Evolutionary conservation across 1,140 invertebrate genomes (phyloP), one percentile per base, ranked within the genome.

Genomic region (Phortica variegata): DNA sequence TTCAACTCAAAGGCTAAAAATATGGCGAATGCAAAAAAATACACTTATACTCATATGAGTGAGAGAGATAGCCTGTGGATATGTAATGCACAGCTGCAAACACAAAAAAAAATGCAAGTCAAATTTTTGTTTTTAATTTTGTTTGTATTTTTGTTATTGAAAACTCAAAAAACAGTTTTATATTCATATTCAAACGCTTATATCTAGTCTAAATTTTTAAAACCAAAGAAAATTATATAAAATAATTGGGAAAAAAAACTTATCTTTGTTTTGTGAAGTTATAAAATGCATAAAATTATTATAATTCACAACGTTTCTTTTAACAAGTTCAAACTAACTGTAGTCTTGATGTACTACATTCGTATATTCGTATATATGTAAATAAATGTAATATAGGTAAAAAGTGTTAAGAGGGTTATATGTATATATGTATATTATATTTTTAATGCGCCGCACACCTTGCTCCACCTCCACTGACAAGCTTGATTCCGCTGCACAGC

Each of bases 1-100:
- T 68, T 65, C 62, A 65, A 57, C 63, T 56, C 53, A 65, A 59
- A 53, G 53, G 63, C 63, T 68, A 65, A 47, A 60, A 65, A 65
- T 65, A 65, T 59, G 48, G n/a, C n/a, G n/a, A 38, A 40, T 21
- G 33, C 32, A 38, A 16, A 31, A 26, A 18, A n/a, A 31, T 33
- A 47, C 21, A 47, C 23, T 21, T 6, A 26, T 26, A 26, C 31
- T 7, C 17, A 31, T 16, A 21, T 33, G 10, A n/a, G 2, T 6
- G 13, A 6, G 33, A 36, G 33, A 26, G 20, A 23, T 3, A 29
- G 19, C 23, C n/a, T 23, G 23, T 7, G 16, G 44, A 31, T 37
- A 17, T 41, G 10, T 18, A 42, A 47, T 39, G 37, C 18, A 43
- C 6, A 17, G 45, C 37, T 60, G 57, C 34, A 41, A 52, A 47